These are phyloP conservation scores for Balaeniceps rex DNA, from an alignment of 2,113 vertebrate species.

Conservation along the genomic window DNA sequence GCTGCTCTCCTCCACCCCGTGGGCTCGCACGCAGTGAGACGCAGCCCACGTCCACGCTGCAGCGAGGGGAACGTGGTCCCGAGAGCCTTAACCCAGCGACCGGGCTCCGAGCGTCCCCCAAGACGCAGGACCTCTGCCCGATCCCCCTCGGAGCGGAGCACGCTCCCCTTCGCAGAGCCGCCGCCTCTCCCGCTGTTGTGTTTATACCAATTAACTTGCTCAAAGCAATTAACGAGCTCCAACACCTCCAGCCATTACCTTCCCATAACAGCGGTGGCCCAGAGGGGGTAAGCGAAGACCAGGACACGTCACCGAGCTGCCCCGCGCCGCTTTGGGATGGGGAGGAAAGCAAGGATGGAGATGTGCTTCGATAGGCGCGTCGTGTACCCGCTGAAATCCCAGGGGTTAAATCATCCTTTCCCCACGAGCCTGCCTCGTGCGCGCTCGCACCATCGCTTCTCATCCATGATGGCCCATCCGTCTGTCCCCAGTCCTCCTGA, in stretches of 20 bases:
- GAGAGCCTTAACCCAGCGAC: accelerated
- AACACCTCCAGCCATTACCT: not conserved
- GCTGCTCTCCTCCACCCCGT: not conserved
- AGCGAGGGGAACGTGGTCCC: accelerated
- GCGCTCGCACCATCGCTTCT: not conserved
- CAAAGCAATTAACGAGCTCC: not conserved
- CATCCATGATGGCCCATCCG: accelerated
- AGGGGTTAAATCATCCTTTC: too few species aligned
- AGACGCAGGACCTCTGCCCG: accelerated
- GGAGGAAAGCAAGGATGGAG: not conserved
- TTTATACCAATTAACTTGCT: not conserved
- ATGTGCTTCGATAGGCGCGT: accelerated
- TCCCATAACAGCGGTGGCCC: accelerated
- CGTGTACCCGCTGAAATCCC: accelerated
- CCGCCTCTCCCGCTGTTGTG: accelerated
- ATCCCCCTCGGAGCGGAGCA: accelerated
- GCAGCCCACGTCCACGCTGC: accelerated
- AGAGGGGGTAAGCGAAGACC: not conserved
- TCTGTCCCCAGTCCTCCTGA: not conserved
- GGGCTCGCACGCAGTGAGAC: not conserved
- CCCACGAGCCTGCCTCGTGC: not conserved
- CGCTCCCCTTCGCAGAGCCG: accelerated
- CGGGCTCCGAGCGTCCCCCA: accelerated
- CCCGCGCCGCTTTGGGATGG: accelerated
- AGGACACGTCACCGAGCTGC: not conserved